A percentile compares a stretch with the other conserved stretches of the same genome.
Evolutionary conservation across 1,140 invertebrate species (phyloP).

Genomic region (Matsumurasca onukii): DNA sequence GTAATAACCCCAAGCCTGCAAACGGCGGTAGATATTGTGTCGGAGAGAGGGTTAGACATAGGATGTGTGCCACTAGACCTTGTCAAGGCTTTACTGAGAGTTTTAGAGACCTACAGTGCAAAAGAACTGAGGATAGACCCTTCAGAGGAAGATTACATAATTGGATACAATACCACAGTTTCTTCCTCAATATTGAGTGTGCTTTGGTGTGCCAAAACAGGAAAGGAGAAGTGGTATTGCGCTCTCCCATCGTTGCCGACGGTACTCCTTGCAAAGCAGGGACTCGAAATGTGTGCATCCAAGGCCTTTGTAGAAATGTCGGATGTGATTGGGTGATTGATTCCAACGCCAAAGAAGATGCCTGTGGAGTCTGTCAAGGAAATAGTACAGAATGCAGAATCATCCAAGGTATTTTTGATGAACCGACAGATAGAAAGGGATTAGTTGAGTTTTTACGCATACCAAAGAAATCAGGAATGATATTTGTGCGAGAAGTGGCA

Average conservation of each 20-base stretch:
- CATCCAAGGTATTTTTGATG: conserved; percentile 46
- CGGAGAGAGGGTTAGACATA: conserved; percentile 73
- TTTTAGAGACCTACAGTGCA: conserved; percentile 61
- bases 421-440: conserved; percentile 26
- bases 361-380: conserved; percentile 69
- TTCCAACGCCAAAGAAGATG: conserved; percentile 63
- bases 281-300: conserved; percentile 58
- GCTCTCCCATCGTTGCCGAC: conserved; percentile 49
- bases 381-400: conserved; percentile 62
- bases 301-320: conserved; percentile 61
- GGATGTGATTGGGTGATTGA: conserved; percentile 67
- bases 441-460: conserved; percentile 41
- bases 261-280: conserved; percentile 60
- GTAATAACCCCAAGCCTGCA: conserved; percentile 69
- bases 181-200: conserved; percentile 31
- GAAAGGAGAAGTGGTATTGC: conserved; percentile 26
- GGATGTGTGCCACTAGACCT: conserved; percentile 64
- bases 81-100: conserved; percentile 54
- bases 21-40: conserved; percentile 77
- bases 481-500: conserved; percentile 46
- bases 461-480: conserved; percentile 49
- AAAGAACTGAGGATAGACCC: conserved; percentile 48
- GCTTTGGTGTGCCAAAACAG: conserved; percentile 32
- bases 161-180: conserved; percentile 54
- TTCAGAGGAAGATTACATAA: conserved; percentile 46